Conservation (phyloP, 2,797 vertebrate species). For the Microchirus variegatus region DNA sequence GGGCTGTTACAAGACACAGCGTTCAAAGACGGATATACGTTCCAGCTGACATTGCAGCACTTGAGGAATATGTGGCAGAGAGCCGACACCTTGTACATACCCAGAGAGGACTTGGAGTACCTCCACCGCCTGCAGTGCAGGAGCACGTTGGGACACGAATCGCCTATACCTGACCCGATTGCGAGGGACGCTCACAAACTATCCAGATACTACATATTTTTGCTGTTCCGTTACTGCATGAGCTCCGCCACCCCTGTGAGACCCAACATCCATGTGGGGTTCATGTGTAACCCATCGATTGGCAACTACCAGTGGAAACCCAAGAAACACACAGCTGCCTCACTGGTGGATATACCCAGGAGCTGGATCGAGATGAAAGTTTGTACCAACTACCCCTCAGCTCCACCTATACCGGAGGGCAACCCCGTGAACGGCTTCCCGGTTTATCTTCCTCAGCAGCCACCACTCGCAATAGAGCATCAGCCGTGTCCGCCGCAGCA, state of each 20-base stretch:
- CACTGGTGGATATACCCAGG: not conserved
- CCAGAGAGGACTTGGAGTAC: not conserved
- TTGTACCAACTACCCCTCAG: not conserved
- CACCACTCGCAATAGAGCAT: too few relatives aligned
- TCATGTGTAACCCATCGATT: not conserved
- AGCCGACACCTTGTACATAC: slow-evolving; percentile 4
- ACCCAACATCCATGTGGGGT: not conserved
- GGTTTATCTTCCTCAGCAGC: too few relatives aligned
- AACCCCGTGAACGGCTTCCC: too few relatives aligned
- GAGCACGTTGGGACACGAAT: rapidly evolving
- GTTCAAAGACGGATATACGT: not conserved
- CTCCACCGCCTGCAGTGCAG: slow-evolving; percentile 3
- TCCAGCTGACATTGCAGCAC: not conserved
- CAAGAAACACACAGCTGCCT: not conserved
- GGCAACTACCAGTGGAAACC: too few relatives aligned
- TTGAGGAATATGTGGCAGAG: slow-evolving; percentile 3
- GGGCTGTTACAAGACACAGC: not conserved
- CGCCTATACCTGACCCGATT: not conserved
- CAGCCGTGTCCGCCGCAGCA: too few relatives aligned
- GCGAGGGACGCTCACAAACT: not conserved
- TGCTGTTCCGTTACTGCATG: slow-evolving; percentile 9
- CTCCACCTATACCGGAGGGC: not conserved
- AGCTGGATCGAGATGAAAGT: not conserved
- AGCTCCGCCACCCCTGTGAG: not conserved
- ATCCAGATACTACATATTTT: slow-evolving; percentile 12